Evolutionary conservation across 1,140 invertebrate genomes (phyloP), one percentile per base, ranked within the genome.

Genomic region (Drosophila subpulchrella): DNA sequence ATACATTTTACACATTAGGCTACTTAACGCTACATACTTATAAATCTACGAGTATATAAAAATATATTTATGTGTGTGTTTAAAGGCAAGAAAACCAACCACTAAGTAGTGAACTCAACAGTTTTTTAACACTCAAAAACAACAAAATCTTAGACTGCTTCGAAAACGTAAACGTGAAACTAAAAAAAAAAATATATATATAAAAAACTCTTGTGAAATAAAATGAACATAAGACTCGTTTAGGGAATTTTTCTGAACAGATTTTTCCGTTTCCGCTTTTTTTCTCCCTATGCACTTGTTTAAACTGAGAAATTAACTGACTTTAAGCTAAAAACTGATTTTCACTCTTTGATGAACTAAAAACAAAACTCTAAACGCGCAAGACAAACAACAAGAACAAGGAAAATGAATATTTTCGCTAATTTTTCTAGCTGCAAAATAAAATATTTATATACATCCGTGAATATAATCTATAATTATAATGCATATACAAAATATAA

Each of bases 101-200:
- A 74, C 32, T 75, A 65, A 57, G 79, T 78, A 77, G 78, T 61
- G 74, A 75, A 77, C 79, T 78, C 67, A 85, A 81, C 50, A 76
- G 55, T 83, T 88, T 89, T 82, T 79, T 89, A 75, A 85, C 65
- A 80, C 60, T 82, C 65, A 47, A 75, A 68, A 81, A 89, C 83
- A 90, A 83, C 82, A 88, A 91, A 88, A 91, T 85, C 88, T 83
- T 91, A 86, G 88, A 90, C 86, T 82, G 81, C 86, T 90, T 90
- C 78, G 71, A 90, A 85, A 90, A 90, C 81, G 78, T 89, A 81
- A 90, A 86, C 84, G 79, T 80, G 65, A 89, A 82, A 77, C 59
- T 73, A 76, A 54, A 75, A 56, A 53, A 71, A 58, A 67, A 53
- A 44, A 53, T 24, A 65, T 4, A 78, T 38, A 20, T 20, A 20